phyloP scores from a whole-genome alignment of 2,113 vertebrate genomes.

The Vimba vimba region DNA sequence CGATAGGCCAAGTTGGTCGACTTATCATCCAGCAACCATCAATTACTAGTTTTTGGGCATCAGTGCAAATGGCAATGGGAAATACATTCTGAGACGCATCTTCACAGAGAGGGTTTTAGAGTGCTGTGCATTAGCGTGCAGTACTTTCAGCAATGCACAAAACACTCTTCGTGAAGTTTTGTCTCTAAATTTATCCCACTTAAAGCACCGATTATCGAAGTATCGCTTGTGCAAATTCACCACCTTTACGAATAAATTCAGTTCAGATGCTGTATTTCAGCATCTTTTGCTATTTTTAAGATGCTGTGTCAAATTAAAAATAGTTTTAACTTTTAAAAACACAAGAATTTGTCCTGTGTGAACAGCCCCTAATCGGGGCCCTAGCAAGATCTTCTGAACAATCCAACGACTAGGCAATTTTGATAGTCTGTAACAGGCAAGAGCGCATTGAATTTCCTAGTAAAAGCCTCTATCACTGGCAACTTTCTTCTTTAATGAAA shows the following conservation, averaged over 20 bases:
- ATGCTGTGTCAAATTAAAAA: too few relatives aligned
- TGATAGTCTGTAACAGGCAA: neutral
- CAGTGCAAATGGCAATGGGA: neutral
- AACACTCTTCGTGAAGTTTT: neutral
- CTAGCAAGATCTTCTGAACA: neutral
- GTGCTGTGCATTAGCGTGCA: neutral
- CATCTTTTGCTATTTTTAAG: neutral
- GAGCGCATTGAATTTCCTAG: neutral
- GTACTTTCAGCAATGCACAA: neutral
- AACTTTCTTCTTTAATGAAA: constrained; percentile 55
- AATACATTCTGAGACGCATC: neutral
- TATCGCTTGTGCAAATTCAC: neutral
- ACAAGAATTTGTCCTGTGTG: neutral
- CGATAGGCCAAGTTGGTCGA: neutral
- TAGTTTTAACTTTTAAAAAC: too few relatives aligned
- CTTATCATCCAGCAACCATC: neutral
- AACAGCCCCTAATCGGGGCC: neutral
- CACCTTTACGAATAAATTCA: neutral
- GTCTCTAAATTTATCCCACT: neutral
- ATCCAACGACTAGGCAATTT: neutral
- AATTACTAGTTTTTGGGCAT: too few relatives aligned
- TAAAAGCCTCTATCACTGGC: constrained; percentile 32
- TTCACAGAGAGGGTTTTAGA: neutral
- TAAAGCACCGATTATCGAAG: neutral
- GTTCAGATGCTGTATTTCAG: neutral